Percentiles rank a stretch among this genome's conserved stretches.
phyloP scores from a whole-genome alignment of 37 sponge, comb jelly and placozoan genomes.

The Cliona cf. orientalis region DNA sequence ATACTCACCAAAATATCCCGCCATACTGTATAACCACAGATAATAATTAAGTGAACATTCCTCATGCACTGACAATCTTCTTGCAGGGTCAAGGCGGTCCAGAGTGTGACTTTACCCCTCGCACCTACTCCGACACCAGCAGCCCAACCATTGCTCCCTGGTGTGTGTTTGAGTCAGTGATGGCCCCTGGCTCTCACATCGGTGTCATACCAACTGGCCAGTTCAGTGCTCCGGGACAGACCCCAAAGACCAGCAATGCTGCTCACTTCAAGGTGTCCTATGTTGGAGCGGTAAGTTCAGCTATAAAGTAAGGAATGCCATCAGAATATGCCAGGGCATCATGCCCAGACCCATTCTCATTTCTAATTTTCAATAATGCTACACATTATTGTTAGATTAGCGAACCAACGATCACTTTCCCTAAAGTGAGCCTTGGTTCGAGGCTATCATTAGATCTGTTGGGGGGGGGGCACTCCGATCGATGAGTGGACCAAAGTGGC shows the following conservation, averaged over 20 bases:
- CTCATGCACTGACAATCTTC: too few species aligned
- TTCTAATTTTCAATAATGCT: too few species aligned
- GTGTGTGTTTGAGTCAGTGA: slow-evolving; percentile 44
- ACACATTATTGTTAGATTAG: too few species aligned
- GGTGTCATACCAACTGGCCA: slow-evolving; percentile 77
- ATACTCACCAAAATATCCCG: too few species aligned
- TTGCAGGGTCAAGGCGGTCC: slow-evolving; percentile 66
- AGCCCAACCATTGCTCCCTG: slow-evolving; percentile 11
- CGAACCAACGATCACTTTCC: too few species aligned
- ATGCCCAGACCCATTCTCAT: too few species aligned
- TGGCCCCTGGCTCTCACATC: slow-evolving; percentile 47
- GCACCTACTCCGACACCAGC: background rate
- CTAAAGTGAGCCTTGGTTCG: background rate
- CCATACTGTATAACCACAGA: too few species aligned
- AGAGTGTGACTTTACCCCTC: slow-evolving; percentile 77
- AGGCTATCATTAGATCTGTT: too few species aligned
- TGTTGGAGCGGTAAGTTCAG: slow-evolving; percentile 15
- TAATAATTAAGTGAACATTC: too few species aligned
- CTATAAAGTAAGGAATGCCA: too few species aligned
- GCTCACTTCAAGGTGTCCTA: slow-evolving; percentile 57
- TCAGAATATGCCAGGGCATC: background rate
- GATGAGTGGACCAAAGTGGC: too few species aligned
- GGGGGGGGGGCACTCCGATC: too few species aligned
- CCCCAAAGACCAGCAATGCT: slow-evolving; percentile 39
- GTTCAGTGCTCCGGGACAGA: slow-evolving; percentile 72